Evolutionary conservation across 2,797 vertebrate genomes (phyloP).

Genomic region (Avahi laniger): DNA sequence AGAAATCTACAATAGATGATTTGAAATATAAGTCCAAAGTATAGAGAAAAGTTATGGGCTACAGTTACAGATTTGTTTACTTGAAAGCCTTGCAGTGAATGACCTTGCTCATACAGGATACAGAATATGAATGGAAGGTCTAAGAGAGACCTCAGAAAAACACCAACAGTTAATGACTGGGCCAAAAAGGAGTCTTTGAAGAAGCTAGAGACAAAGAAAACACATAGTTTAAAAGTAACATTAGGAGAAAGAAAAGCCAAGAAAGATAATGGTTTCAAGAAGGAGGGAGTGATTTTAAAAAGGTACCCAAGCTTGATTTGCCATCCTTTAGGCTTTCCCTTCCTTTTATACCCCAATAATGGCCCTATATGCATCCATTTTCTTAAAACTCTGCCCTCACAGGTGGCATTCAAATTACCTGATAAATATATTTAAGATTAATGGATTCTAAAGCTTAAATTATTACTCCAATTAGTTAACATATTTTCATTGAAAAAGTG

Average conservation of each 20-base stretch:
- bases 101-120: background rate
- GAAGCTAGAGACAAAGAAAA: slow-evolving; percentile 1
- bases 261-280: background rate
- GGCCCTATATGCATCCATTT: background rate
- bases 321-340: background rate
- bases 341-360: background rate
- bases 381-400: background rate
- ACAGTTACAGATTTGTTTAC: background rate
- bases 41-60: background rate
- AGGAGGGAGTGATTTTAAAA: background rate
- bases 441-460: background rate
- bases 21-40: background rate
- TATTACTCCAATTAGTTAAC: background rate
- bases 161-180: background rate
- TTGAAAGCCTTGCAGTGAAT: background rate
- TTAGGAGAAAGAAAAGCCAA: background rate
- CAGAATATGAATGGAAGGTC: background rate
- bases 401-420: background rate
- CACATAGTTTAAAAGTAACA: background rate
- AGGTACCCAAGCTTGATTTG: background rate
- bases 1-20: background rate
- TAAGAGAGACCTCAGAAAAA: background rate
- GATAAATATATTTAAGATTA: background rate
- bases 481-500: background rate
- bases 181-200: background rate